A percentile compares a stretch with the other conserved stretches of the same genome.
These are phyloP conservation scores for Aleadryas rufinucha DNA, from an alignment of 2,113 vertebrate genomes.

Conservation along the genomic window DNA sequence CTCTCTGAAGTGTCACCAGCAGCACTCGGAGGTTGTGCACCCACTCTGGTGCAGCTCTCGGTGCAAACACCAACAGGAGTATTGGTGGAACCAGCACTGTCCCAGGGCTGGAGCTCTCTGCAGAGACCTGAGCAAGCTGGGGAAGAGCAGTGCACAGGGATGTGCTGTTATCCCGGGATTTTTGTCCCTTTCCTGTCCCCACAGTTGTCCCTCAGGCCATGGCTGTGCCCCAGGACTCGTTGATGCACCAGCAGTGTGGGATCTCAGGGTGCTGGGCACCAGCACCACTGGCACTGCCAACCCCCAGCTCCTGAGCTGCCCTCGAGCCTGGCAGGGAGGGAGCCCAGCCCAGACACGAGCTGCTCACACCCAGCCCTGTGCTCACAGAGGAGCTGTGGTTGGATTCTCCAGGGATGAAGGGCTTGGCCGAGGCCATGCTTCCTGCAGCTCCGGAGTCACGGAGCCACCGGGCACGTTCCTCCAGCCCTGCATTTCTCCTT, in stretches of 20 bases:
- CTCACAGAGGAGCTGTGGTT: neutral
- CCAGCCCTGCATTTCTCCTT: neutral
- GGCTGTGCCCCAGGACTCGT: neutral
- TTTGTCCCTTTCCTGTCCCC: neutral
- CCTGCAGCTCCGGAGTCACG: neutral
- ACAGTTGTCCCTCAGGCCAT: neutral
- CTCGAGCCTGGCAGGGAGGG: neutral
- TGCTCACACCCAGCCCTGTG: neutral
- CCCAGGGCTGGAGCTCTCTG: neutral
- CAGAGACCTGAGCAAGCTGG: neutral
- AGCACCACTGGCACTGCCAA: neutral
- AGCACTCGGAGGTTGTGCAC: neutral
- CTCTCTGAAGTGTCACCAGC: neutral
- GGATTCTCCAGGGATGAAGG: neutral
- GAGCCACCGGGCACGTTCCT: neutral
- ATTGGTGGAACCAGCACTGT: neutral
- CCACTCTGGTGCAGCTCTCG: neutral
- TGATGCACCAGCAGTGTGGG: neutral
- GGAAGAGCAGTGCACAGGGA: neutral
- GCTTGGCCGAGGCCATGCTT: neutral
- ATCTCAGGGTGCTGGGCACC: neutral
- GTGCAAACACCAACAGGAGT: neutral
- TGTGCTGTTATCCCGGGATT: accelerated
- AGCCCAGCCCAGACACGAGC: neutral
- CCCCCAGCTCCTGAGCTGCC: neutral